Evolutionary conservation across 1,140 invertebrate genomes (phyloP).

Genomic region (Trissolcus basalis): DNA sequence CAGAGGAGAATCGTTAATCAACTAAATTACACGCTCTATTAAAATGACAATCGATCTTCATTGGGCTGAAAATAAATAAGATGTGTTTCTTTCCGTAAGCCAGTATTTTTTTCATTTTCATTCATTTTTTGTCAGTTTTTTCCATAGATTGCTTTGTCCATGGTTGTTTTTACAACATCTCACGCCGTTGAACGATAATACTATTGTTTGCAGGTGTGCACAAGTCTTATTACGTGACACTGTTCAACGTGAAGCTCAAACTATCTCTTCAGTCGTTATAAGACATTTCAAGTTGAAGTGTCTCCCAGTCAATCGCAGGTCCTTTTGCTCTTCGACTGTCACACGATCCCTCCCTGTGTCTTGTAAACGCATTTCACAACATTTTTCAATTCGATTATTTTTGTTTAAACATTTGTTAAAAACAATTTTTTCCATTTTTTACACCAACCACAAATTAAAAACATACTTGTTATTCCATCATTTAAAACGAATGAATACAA

Average conservation of each 20-base stretch:
- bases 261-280: slow-evolving; percentile 72
- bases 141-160: slow-evolving; percentile 50
- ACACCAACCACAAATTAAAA: too few species aligned
- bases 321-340: slow-evolving; percentile 13
- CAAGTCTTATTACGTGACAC: slow-evolving; percentile 71
- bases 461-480: too few species aligned
- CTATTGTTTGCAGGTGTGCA: slow-evolving; percentile 67
- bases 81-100: not conserved
- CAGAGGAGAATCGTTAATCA: too few species aligned
- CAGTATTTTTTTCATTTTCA: not conserved
- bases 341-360: not conserved
- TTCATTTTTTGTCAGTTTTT: slow-evolving; percentile 16
- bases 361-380: too few species aligned
- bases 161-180: slow-evolving; percentile 62
- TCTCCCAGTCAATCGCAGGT: slow-evolving; percentile 34
- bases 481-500: too few species aligned
- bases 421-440: too few species aligned
- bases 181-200: slow-evolving; percentile 72
- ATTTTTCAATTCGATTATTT: too few species aligned
- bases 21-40: too few species aligned
- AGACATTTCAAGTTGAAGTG: slow-evolving; percentile 60
- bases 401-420: too few species aligned
- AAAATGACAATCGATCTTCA: not conserved
- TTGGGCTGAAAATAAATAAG: not conserved
- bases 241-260: slow-evolving; percentile 62